These are phyloP conservation scores for Bathynomus jamesi DNA, from an alignment of 1,140 invertebrate species.

Conservation along the genomic window DNA sequence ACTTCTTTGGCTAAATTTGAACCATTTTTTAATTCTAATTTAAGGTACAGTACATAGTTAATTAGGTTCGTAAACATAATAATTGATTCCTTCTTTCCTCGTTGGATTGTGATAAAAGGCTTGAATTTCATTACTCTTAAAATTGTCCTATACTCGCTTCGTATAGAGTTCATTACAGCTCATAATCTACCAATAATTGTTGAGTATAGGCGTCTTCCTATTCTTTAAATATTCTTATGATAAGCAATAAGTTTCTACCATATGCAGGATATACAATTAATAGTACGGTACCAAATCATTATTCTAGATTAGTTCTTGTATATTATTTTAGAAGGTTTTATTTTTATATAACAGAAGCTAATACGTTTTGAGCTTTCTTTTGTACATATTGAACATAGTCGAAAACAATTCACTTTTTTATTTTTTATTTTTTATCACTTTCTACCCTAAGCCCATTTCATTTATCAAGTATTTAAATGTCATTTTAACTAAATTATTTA, in stretches of 20 bases:
- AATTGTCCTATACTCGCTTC: background rate
- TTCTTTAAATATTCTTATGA: conserved; percentile 4
- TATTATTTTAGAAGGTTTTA: background rate
- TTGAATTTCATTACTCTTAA: background rate
- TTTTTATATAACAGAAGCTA: background rate
- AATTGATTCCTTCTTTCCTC: background rate
- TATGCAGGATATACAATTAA: background rate
- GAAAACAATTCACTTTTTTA: too few relatives aligned
- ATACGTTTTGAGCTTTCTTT: background rate
- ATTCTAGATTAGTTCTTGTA: background rate
- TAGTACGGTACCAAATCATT: background rate
- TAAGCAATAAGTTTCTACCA: background rate
- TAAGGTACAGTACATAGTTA: too few relatives aligned
- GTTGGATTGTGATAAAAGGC: background rate
- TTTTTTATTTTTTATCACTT: too few relatives aligned
- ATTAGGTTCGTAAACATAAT: too few relatives aligned
- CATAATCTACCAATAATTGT: background rate
- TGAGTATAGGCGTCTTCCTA: background rate
- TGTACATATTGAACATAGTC: too few relatives aligned
- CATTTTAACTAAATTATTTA: too few relatives aligned
- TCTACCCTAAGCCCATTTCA: too few relatives aligned
- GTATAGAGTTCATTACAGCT: background rate
- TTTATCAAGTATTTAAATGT: too few relatives aligned
- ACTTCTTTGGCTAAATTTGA: too few relatives aligned
- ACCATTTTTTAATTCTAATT: too few relatives aligned